Evolutionary conservation across 2,888 invertebrate species (phyloP), one percentile per base, ranked within the genome.

Genomic region (Eupithecia inturbata): DNA sequence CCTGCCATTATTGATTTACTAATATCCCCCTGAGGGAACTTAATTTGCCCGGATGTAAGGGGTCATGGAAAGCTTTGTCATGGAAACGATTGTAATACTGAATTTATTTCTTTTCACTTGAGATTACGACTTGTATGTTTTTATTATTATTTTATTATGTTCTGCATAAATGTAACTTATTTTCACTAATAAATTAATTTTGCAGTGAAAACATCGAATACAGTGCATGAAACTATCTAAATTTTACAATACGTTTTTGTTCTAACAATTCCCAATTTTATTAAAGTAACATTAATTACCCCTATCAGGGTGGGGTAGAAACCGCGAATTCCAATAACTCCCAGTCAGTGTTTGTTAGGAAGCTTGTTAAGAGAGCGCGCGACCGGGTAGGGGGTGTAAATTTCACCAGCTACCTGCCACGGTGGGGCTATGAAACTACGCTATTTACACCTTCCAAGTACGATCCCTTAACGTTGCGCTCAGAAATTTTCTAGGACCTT

Each of bases 361-460:
- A 90, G 89, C 92, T 92, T 91, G 91, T 92, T 92, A 91, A 88
- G 90, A 89, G 88, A 89, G 88, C 85, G 82, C 84, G 84, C 87
- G 85, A 84, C 87, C 84, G 88, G 88, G 86, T 84, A 83, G 82
- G 83, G 86, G 89, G 90, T 89, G 91, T 92, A 91, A 91, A 91
- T 92, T 92, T 91, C 85, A 84, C 85, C 85, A 89, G 89, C 87
- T 88, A 88, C 88, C 86, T 84, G 84, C 73, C 77, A 78, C 67
- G 73, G 84, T 87, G 63, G 82, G 85, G 90, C 92, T 84, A 88
- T 49, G 71, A 84, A 79, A 66, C 39, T 39, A 7, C 57, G 26
- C 57, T 26, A 57, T 57, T 57, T 57, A 57, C 22, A 12, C 57
- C 1, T 57, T 57, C 57, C 49, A 53, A 53, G n/a, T n/a, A 22